These are phyloP conservation scores for Triops longicaudatus DNA, from an alignment of 1,140 invertebrate genomes.

Conservation along the genomic window DNA sequence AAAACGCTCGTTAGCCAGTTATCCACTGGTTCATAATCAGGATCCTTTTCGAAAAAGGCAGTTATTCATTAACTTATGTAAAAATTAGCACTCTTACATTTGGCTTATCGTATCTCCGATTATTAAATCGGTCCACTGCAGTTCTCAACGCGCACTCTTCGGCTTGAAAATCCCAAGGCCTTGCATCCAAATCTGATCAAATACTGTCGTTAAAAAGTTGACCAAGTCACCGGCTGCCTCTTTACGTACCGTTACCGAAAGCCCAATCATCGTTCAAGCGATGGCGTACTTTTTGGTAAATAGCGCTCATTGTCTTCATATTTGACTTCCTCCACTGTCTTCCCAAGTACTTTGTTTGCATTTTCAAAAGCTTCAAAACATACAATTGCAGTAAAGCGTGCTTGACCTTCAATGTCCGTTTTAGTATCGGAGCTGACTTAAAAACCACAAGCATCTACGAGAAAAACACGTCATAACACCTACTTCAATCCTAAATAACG, in stretches of 20 bases:
- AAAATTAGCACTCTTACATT: conserved; percentile 28
- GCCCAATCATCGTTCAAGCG: conserved; percentile 99
- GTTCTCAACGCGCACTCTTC: conserved; percentile 91
- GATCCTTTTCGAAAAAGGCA: conserved; percentile 37
- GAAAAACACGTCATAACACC: conserved; percentile 31
- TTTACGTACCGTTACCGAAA: conserved; percentile 76
- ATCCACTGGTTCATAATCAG: conserved; percentile 77
- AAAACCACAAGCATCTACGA: conserved; percentile 93
- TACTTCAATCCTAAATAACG: conserved; percentile 18
- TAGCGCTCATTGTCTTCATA: conserved; percentile 99
- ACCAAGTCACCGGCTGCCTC: background rate
- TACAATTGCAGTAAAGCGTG: conserved; percentile 98
- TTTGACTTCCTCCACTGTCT: conserved; percentile 98
- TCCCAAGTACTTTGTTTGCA: conserved; percentile 99
- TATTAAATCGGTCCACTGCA: conserved; percentile 92
- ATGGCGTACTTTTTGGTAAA: conserved; percentile 93
- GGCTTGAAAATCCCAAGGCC: conserved; percentile 97
- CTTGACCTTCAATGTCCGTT: conserved; percentile 87
- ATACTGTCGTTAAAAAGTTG: conserved; percentile 16
- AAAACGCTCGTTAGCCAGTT: conserved; percentile 75
- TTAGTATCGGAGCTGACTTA: conserved; percentile 97
- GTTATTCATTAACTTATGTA: conserved; percentile 17
- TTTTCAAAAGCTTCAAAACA: conserved; percentile 94
- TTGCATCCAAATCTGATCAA: conserved; percentile 77
- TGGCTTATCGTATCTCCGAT: conserved; percentile 64